Base-by-base conservation (phyloP, 2,797 vertebrate species). In the Diplodus puntazzo region DNA sequence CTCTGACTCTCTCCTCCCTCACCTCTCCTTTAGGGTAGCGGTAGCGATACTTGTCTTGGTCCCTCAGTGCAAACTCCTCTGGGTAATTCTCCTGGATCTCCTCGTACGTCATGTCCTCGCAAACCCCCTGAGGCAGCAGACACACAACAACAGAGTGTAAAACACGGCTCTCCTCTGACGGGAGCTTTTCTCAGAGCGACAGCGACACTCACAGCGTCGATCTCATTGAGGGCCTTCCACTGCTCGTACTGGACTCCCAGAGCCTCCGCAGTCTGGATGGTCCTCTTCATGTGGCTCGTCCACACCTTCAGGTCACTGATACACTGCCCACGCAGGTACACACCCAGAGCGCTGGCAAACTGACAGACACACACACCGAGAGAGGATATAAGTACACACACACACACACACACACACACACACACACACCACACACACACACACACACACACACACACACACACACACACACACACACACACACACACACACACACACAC, bases 11-110 rank as follows among this genome's bases (percentile, higher is more conserved):
- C 6, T 20, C 14, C 25, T 3, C 21, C n/a, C 85, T 95, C 92
- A 98, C 97, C 95, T 99, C 97, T 70, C 97, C 97, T 72, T 97
- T 98, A 8, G 97, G 97, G 89, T 98, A 98, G 39, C 97, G 96
- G 81, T 99, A 99, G 1, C 97, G 96, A 12, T 97, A 99, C 75
- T 99, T 99, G 90, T 98, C 96, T 77, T 98, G 97, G 72, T 99
- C 98, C 30, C 97, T 92, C 59, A 99, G 92, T 2, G 97, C 97
- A 72, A 99, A 96, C 88, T 99, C 97, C 70, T 97, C 95, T 0
- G 97, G 97, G 83, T 90, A 96, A 11, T 94, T 77, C 54, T 95
- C 91, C 80, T 99, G 97, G 69, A 99, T 98, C 90, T 97, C 96
- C 90, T 99, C 97, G 4, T 98, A 99, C 0, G 93, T 95, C 96